These are phyloP conservation scores for Pyrgus malvae DNA, from an alignment of 2,888 invertebrate genomes.

Conservation along the genomic window DNA sequence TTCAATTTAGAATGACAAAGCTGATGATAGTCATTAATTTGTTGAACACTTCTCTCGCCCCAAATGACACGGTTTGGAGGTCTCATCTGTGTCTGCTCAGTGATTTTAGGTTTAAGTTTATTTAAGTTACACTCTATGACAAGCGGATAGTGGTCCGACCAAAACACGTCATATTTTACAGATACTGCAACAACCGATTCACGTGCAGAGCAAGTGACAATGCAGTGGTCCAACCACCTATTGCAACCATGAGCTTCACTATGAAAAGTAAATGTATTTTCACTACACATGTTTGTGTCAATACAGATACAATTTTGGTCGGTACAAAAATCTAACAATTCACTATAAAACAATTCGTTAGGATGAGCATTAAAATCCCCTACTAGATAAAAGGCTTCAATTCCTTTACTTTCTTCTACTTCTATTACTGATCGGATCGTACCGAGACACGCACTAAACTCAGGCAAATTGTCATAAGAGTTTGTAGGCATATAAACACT, in stretches of 20 bases:
- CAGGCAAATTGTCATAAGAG: neutral
- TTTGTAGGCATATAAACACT: constrained; percentile 10
- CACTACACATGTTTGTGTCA: neutral
- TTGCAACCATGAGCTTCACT: constrained; percentile 21
- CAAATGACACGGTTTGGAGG: neutral
- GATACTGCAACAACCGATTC: neutral
- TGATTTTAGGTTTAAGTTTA: neutral
- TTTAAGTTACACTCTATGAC: constrained; percentile 14
- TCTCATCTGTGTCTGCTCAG: neutral
- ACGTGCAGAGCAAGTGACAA: constrained; percentile 15
- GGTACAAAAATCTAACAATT: neutral
- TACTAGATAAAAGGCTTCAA: constrained; percentile 6
- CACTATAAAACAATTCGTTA: neutral
- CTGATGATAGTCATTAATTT: neutral
- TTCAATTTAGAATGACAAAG: constrained; percentile 1
- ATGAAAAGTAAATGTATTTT: constrained; percentile 16
- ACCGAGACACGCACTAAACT: constrained; percentile 11
- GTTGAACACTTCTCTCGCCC: neutral
- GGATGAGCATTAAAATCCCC: constrained; percentile 8
- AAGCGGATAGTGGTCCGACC: constrained; percentile 31
- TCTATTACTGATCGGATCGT: constrained; percentile 17
- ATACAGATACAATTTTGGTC: neutral
- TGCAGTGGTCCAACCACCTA: constrained; percentile 30
- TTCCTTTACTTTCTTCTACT: constrained; percentile 7
- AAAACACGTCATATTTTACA: constrained; percentile 23